Evolutionary conservation across 1,140 invertebrate genomes (phyloP), one percentile per base, ranked within the genome.

Genomic region (Colletes latitarsis): DNA sequence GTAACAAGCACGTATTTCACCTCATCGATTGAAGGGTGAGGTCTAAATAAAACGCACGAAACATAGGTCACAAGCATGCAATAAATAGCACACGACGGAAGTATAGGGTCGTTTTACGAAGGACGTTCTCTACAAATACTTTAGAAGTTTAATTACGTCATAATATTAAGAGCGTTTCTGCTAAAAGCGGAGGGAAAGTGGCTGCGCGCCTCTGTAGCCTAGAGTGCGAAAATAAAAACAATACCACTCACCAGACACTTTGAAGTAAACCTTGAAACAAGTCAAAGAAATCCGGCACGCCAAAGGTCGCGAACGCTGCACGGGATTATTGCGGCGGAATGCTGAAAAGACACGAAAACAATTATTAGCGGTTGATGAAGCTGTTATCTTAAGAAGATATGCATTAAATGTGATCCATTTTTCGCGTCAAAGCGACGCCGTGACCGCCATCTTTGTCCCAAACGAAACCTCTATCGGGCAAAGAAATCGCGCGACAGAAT

Each of bases 261-360:
- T 12, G 6, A 60, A 41, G 43, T 53, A 39, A 69, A 77, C 64
- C 43, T 69, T 69, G 53, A 19, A 77, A 60, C 52, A 52, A 17
- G 66, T 67, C 52, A 46, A 43, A 57, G 62, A 66, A 30, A 75
- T 21, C 43, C 73, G 15, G 0, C 15, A 53, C 17, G 4, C 10
- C n/a, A 77, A 58, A 69, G 64, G 63, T 67, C 63, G 55, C 15
- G 52, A 30, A 12, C 46, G 60, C 21, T n/a, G 46, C 17, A 43
- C 62, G 14, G 46, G 21, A 15, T 9, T 63, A 19, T 4, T 15
- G 0, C 17, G 30, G n/a, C 41, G 5, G 46, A 39, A 39, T 5
- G 15, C 53, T 17, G 30, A 17, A 14, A 30, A 46, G 19, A 15
- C 5, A 19, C 41, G 10, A 41, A 8, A 71, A 58, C 14, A 71